Percentiles rank a stretch among this genome's conserved stretches.
Conservation (phyloP, 2,113 vertebrate species). For the Colaptes auratus region DNA sequence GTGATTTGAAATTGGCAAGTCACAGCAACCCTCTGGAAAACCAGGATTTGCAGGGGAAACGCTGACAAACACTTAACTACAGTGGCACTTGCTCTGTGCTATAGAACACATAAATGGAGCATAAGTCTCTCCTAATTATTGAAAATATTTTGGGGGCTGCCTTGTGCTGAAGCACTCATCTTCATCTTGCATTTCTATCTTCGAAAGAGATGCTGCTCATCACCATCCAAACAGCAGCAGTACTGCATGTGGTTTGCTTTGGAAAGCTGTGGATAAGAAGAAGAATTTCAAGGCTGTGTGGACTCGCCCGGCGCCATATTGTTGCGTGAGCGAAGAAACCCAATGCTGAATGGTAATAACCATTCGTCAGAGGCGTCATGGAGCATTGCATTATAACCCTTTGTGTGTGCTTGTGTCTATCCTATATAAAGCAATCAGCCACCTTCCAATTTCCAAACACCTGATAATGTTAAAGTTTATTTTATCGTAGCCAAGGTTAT, state of each 20-base stretch:
- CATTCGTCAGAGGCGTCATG: background rate
- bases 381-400: conserved; percentile 28
- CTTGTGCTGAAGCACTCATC: background rate
- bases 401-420: background rate
- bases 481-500: conserved; percentile 63
- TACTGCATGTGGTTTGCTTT: background rate
- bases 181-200: background rate
- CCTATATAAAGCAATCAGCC: conserved; percentile 48
- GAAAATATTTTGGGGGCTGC: conserved; percentile 57
- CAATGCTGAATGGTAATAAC: conserved; percentile 33
- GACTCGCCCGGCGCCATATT: conserved; percentile 44
- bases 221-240: background rate
- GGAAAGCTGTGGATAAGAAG: background rate
- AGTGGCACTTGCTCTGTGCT: conserved; percentile 26
- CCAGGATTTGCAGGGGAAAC: conserved; percentile 49
- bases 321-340: conserved; percentile 46
- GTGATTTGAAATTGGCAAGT: conserved; percentile 60
- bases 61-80: conserved; percentile 61
- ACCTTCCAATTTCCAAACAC: conserved; percentile 62
- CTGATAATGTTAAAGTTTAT: conserved; percentile 60
- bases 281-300: conserved; percentile 50
- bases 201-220: conserved; percentile 6
- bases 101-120: conserved; percentile 22
- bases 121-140: conserved; percentile 49
- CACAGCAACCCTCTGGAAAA: conserved; percentile 44